A percentile compares a stretch with the other conserved stretches of the same genome.
Evolutionary conservation across 2,888 invertebrate genomes (phyloP).

Genomic region (Sisyra terminalis): DNA sequence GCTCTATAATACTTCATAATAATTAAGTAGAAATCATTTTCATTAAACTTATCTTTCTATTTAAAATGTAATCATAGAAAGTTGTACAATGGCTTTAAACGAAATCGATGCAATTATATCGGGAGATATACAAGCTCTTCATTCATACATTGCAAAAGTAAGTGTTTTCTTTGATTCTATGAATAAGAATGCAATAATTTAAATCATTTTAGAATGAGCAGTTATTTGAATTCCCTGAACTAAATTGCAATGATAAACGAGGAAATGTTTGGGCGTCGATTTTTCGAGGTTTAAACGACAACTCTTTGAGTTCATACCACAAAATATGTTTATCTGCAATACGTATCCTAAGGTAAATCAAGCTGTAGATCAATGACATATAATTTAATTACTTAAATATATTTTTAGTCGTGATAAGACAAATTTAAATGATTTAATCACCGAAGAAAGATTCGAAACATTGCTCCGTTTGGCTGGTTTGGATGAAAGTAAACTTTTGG

Average conservation of each 20-base stretch:
- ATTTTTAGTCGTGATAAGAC: conserved; percentile 64
- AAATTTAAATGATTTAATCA: conserved; percentile 48
- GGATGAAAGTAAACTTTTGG: conserved; percentile 26
- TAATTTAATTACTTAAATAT: conserved; percentile 15
- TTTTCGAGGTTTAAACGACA: conserved; percentile 37
- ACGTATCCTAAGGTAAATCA: conserved; percentile 44
- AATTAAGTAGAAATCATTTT: too few relatives aligned
- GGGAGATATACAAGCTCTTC: conserved; percentile 9
- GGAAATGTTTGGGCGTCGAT: conserved; percentile 41
- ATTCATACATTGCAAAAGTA: conserved; percentile 11
- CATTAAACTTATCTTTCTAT: too few relatives aligned
- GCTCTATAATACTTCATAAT: too few relatives aligned
- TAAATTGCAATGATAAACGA: conserved; percentile 35
- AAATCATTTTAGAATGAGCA: conserved; percentile 32
- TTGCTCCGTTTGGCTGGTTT: conserved; percentile 52
- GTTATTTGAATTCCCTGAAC: conserved; percentile 41
- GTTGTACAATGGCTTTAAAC: background rate
- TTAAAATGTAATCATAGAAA: too few relatives aligned
- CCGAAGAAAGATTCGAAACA: conserved; percentile 46
- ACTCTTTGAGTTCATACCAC: conserved; percentile 29
- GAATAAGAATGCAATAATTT: background rate
- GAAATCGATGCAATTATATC: conserved; percentile 10
- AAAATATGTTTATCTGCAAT: conserved; percentile 39
- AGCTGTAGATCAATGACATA: conserved; percentile 1
- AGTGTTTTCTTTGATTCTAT: background rate